Conservation (phyloP, 2,888 invertebrate species). For the Galeopsomyia nigrocyanea region DNA sequence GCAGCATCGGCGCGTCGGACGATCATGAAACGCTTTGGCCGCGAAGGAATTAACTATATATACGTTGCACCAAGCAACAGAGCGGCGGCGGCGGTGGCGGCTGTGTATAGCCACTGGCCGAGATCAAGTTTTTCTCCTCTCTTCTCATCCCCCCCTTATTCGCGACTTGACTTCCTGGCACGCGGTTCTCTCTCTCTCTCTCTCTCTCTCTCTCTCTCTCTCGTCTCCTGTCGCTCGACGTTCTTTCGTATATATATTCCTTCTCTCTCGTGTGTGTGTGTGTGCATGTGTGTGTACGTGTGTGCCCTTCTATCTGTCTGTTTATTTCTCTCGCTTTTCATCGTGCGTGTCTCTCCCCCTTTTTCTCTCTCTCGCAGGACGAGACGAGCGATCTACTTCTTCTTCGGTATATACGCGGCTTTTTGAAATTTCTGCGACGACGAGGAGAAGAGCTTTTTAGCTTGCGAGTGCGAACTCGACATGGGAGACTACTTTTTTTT, state of each 20-base stretch:
- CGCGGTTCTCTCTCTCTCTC: constrained; percentile 54
- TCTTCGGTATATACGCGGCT: background rate
- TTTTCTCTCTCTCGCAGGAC: constrained; percentile 15
- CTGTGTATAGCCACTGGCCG: constrained; percentile 48
- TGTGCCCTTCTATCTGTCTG: constrained; percentile 31
- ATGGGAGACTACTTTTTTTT: no score
- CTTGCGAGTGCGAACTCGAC: no score
- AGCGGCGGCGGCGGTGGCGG: no score
- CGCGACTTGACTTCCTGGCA: constrained; percentile 66
- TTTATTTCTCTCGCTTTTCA: constrained; percentile 29
- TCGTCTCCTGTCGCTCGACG: constrained; percentile 48
- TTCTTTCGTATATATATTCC: constrained; percentile 42
- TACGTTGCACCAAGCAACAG: background rate
- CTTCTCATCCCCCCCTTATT: constrained; percentile 55
- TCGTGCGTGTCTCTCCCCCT: constrained; percentile 16
- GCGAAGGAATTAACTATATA: constrained; percentile 51
- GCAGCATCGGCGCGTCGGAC: no score
- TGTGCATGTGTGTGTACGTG: no score
- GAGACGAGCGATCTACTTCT: no score
- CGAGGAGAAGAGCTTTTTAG: no score
- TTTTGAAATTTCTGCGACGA: background rate
- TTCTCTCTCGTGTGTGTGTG: constrained; percentile 9
- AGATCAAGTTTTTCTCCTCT: constrained; percentile 68
- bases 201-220: constrained; percentile 25
- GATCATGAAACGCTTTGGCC: background rate